Evolutionary conservation across 2,888 invertebrate genomes (phyloP), one percentile per base, ranked within the genome.

Genomic region (Thyatira batis): DNA sequence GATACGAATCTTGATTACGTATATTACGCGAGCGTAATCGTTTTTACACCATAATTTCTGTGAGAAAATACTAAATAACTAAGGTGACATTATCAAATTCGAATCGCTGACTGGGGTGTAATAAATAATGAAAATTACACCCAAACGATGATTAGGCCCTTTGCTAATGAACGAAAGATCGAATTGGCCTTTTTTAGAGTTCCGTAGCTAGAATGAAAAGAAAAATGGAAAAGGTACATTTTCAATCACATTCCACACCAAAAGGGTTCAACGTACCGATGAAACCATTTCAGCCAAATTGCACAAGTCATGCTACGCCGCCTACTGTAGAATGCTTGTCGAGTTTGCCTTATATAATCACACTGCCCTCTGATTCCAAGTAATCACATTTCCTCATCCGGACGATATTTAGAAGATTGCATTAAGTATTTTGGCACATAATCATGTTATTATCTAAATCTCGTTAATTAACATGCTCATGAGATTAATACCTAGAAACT

Each of bases 91-190:
- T 69, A 73, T 73, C 74, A 57, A 53, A 27, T 28, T 57, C n/a
- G 58, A 61, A 69, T 70, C 71, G 54, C 49, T 57, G 54, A 58
- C 60, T 55, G 28, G 58, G 60, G 58, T 54, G 61, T 63, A 53
- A 71, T 73, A 72, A 73, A 73, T 73, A 70, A 71, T 62, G 60
- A 52, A 69, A 73, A 71, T 69, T 71, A 69, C 54, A 51, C 51
- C 53, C 27, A 20, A 50, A 20, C 17, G 39, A 43, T 50, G 53
- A 59, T 57, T 55, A 62, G 45, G 33, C 49, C 30, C 50, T 52
- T 67, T 57, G 50, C 55, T 69, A 67, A 67, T 67, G 60, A 48
- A 39, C 39, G 39, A 39, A 39, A 8, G 17, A n/a, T 17, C 8
- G 39, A 39, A 39, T 17, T 17, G 17, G 39, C 13, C 5, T 13